Conservation (phyloP, 2,797 vertebrate species). For the Tiaroga cobitis region DNA sequence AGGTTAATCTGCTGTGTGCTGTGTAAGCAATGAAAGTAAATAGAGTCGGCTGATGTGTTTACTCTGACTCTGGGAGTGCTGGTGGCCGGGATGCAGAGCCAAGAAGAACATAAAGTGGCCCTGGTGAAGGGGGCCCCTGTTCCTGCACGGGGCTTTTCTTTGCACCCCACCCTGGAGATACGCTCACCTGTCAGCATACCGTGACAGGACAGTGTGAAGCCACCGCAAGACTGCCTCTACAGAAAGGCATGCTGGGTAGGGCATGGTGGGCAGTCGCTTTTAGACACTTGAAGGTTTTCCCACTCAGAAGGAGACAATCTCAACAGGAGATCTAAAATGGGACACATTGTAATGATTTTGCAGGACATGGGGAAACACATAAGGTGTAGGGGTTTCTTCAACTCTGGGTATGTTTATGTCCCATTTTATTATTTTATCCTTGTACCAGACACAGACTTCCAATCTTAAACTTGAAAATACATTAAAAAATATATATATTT, state of each 20-base stretch:
- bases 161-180: conserved; percentile 43
- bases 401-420: not conserved
- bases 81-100: conserved; percentile 19
- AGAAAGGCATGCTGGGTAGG: conserved; percentile 20
- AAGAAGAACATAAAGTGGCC: conserved; percentile 19
- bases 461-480: not conserved
- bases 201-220: conserved; percentile 7
- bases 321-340: not conserved
- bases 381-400: not conserved
- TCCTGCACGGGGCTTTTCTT: not conserved
- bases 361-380: not conserved
- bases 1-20: conserved; percentile 48
- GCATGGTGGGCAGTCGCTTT: conserved; percentile 1
- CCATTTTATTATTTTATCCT: not conserved
- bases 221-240: not conserved
- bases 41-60: conserved; percentile 59
- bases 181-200: conserved; percentile 43
- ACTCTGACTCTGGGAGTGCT: conserved; percentile 50
- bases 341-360: not conserved
- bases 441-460: not conserved
- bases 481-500: too few species aligned
- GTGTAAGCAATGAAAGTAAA: conserved; percentile 62
- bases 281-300: not conserved
- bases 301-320: not conserved
- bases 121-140: conserved; percentile 34